phyloP scores from a whole-genome alignment of 2,113 vertebrate species.

The Menidia beryllina region DNA sequence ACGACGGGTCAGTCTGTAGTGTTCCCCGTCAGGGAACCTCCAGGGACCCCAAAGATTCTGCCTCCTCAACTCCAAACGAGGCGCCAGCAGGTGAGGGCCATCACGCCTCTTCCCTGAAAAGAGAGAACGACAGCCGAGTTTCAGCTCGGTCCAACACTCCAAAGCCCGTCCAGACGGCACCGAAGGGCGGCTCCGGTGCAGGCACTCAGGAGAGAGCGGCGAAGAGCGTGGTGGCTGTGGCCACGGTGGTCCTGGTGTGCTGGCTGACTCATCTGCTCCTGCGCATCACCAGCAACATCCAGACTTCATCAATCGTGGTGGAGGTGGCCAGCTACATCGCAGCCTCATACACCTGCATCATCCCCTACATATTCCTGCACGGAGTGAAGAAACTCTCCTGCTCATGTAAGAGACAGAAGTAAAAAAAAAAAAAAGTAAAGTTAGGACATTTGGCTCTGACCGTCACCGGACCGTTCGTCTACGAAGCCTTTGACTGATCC shows the following conservation, averaged over 20 bases:
- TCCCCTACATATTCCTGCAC: slow-evolving; percentile 81
- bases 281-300: slow-evolving; percentile 74
- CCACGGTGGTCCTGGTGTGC: slow-evolving; percentile 79
- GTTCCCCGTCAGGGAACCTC: neutral
- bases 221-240: slow-evolving; percentile 82
- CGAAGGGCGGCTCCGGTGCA: slow-evolving; percentile 41
- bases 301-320: slow-evolving; percentile 58
- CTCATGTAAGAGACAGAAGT: slow-evolving; percentile 56
- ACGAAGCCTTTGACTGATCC: neutral
- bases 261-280: slow-evolving; percentile 80
- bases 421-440: neutral
- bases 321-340: slow-evolving; percentile 78
- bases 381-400: slow-evolving; percentile 78
- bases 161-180: slow-evolving; percentile 24
- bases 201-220: slow-evolving; percentile 75
- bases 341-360: slow-evolving; percentile 79
- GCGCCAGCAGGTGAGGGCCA: neutral
- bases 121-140: neutral
- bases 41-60: slow-evolving; percentile 11
- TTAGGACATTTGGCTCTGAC: neutral
- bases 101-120: neutral
- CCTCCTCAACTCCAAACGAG: neutral
- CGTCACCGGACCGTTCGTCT: neutral
- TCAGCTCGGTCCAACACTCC: slow-evolving; percentile 5
- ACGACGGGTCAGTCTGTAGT: neutral